Conservation (phyloP, 1,140 invertebrate species). For the Temnothorax longispinosus region DNA sequence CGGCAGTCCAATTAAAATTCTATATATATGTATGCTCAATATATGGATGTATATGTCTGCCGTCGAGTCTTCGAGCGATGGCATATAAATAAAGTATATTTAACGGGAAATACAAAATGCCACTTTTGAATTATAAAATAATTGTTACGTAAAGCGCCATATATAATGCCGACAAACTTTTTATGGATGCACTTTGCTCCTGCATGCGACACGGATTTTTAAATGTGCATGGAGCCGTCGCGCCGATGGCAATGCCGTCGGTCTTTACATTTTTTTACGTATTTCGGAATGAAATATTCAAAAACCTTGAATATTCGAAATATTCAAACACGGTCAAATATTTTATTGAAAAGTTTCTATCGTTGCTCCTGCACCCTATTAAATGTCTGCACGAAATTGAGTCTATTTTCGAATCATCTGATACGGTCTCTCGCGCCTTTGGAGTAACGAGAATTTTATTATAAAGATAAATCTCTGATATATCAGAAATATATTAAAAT, state of each 20-base stretch:
- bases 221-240: not conserved
- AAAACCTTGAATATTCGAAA: constrained; percentile 41
- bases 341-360: constrained; percentile 29
- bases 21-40: constrained; percentile 33
- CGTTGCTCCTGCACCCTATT: not conserved
- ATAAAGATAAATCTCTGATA: not conserved
- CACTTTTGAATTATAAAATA: constrained; percentile 58
- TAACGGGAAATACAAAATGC: constrained; percentile 54
- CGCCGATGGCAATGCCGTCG: constrained; percentile 7
- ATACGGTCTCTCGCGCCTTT: not conserved
- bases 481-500: not conserved
- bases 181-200: constrained; percentile 43
- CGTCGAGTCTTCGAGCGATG: constrained; percentile 13
- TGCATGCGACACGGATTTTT: constrained; percentile 35
- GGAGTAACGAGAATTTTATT: not conserved
- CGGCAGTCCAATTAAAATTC: constrained; percentile 69
- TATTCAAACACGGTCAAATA: constrained; percentile 40
- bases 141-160: constrained; percentile 59
- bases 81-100: constrained; percentile 67
- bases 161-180: constrained; percentile 47
- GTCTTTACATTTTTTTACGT: constrained; percentile 38
- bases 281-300: constrained; percentile 47
- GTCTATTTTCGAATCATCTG: not conserved
- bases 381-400: constrained; percentile 24
- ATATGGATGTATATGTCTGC: not conserved